Conservation (phyloP, 2,888 invertebrate species). For the Drosophila seclusa region DNA sequence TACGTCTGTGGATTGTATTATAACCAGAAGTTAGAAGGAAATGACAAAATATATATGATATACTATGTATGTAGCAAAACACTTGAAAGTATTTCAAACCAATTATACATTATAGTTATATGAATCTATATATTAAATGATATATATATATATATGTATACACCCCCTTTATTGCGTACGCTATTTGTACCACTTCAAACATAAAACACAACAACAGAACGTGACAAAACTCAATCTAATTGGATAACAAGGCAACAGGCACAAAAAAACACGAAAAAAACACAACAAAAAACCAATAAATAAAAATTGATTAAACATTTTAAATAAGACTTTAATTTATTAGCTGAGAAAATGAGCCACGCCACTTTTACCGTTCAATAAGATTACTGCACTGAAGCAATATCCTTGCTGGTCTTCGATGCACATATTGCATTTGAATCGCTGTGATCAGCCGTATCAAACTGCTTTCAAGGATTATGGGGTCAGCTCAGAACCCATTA, state of each 20-base stretch:
- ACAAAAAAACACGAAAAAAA: slow-evolving; percentile 49
- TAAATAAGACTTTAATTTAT: background rate
- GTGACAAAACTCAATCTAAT: slow-evolving; percentile 75
- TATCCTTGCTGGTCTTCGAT: background rate
- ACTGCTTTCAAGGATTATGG: background rate
- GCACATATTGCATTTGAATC: background rate
- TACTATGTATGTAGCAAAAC: slow-evolving; percentile 49
- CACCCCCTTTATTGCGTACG: slow-evolving; percentile 59
- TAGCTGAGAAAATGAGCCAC: background rate
- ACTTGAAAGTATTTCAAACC: slow-evolving; percentile 72
- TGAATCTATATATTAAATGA: slow-evolving; percentile 50
- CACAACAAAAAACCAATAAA: slow-evolving; percentile 43
- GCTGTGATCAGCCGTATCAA: background rate
- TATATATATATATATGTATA: slow-evolving; percentile 59
- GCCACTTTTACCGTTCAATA: background rate
- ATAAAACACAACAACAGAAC: slow-evolving; percentile 44
- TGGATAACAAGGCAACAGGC: slow-evolving; percentile 62
- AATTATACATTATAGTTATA: slow-evolving; percentile 68
- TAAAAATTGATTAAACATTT: slow-evolving; percentile 59
- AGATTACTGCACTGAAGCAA: background rate
- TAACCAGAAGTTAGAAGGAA: slow-evolving; percentile 38
- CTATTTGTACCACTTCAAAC: slow-evolving; percentile 63
- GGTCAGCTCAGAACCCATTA: background rate
- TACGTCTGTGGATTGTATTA: slow-evolving; percentile 17
- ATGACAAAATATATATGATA: slow-evolving; percentile 41